These are phyloP conservation scores for Drymodes brunneopygia DNA, from an alignment of 2,113 vertebrate genomes.

Conservation along the genomic window DNA sequence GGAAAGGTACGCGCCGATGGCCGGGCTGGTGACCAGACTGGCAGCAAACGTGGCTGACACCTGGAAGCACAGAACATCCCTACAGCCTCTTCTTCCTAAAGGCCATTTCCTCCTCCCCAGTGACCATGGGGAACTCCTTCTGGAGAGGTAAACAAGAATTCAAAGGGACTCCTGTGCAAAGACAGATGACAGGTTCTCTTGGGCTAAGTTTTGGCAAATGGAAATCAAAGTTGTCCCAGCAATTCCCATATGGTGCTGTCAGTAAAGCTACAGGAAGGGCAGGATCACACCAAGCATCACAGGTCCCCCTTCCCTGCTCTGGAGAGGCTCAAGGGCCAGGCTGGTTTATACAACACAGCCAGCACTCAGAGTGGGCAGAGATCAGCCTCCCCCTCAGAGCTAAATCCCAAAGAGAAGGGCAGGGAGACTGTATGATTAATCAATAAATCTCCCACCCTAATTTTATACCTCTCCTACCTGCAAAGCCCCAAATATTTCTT, in stretches of 20 bases:
- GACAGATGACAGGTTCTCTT: background rate
- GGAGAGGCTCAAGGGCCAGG: background rate
- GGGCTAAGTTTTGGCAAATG: background rate
- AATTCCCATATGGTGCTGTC: accelerated
- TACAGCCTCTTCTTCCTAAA: background rate
- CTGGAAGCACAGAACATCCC: conserved; percentile 40
- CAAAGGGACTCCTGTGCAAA: background rate
- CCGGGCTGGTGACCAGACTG: conserved; percentile 89
- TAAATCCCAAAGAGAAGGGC: background rate
- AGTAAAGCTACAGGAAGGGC: background rate
- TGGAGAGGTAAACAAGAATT: background rate
- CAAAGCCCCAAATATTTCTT: background rate
- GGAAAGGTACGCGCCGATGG: conserved; percentile 88
- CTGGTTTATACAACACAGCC: background rate
- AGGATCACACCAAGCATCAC: background rate
- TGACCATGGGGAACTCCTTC: background rate
- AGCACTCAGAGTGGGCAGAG: background rate
- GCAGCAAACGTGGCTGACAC: conserved; percentile 92
- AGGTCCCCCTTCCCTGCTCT: background rate
- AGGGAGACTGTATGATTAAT: background rate
- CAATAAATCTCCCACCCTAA: background rate
- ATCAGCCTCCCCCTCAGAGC: background rate
- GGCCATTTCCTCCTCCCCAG: background rate
- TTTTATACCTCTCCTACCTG: background rate
- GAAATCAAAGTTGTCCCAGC: background rate